These are phyloP conservation scores for Drosophila borealis DNA, from an alignment of 2,888 invertebrate genomes.

Conservation along the genomic window DNA sequence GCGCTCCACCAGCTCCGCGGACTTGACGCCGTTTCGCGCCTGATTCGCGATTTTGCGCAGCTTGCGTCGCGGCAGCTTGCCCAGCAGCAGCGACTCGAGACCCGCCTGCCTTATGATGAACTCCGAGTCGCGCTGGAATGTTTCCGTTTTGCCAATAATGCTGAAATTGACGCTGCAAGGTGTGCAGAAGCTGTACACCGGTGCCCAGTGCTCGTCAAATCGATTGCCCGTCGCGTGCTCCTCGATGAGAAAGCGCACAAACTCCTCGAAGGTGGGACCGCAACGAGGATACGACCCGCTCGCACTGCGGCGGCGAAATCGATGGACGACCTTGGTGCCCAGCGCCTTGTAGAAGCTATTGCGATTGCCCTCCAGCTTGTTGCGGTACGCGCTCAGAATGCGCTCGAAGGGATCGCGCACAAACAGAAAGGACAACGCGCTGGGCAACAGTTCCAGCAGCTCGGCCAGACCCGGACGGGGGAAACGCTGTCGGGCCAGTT, in stretches of 20 bases:
- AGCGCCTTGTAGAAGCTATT: conserved; percentile 90
- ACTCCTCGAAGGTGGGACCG: conserved; percentile 90
- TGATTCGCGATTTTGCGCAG: conserved; percentile 86
- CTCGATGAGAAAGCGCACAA: conserved; percentile 89
- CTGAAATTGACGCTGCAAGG: conserved; percentile 89
- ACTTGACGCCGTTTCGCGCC: conserved; percentile 78
- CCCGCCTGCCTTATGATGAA: conserved; percentile 87
- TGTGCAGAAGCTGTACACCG: conserved; percentile 88
- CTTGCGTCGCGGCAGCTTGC: conserved; percentile 85
- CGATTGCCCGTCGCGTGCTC: conserved; percentile 86
- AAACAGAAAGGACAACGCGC: conserved; percentile 88
- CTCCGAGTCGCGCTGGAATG: conserved; percentile 87
- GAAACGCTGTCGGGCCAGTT: conserved; percentile 89
- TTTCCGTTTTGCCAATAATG: conserved; percentile 88
- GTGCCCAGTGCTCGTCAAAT: conserved; percentile 89
- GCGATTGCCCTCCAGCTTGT: conserved; percentile 90
- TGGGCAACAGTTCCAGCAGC: conserved; percentile 87
- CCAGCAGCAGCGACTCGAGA: conserved; percentile 86
- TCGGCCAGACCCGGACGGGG: conserved; percentile 89
- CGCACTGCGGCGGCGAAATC: conserved; percentile 83
- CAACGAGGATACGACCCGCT: conserved; percentile 70
- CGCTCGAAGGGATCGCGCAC: conserved; percentile 91
- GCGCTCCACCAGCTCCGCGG: conserved; percentile 86
- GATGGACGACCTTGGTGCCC: conserved; percentile 88
- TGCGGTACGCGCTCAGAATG: conserved; percentile 89